A percentile compares a stretch with the other conserved stretches of the same genome.
Evolutionary conservation across 2,888 invertebrate genomes (phyloP).

Genomic region (Oscheius sp.): DNA sequence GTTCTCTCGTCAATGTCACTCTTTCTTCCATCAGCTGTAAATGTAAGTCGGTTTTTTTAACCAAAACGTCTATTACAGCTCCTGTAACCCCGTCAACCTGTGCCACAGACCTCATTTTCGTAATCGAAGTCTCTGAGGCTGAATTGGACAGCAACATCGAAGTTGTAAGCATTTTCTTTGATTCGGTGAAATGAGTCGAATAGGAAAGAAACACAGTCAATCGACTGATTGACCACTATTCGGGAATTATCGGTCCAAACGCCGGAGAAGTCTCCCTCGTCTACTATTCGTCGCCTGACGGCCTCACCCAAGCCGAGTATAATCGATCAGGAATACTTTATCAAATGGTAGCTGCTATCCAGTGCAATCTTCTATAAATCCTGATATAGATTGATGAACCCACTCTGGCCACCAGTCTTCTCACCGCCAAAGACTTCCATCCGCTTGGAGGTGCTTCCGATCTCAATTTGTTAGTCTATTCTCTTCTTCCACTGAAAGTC

Average conservation of each 20-base stretch:
- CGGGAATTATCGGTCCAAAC: not conserved
- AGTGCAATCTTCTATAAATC: not conserved
- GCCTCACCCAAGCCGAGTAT: not conserved
- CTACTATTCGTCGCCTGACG: constrained; percentile 26
- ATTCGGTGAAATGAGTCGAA: not conserved
- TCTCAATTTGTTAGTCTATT: constrained; percentile 9
- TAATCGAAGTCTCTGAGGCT: constrained; percentile 29
- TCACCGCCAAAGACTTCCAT: constrained; percentile 2
- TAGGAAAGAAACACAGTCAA: constrained; percentile 18
- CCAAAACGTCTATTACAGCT: not conserved
- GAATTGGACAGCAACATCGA: constrained; percentile 11
- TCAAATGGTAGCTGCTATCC: not conserved
- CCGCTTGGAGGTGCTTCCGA: constrained; percentile 31
- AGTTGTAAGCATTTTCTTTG: not conserved
- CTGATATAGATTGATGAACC: not conserved
- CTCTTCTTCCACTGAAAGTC: not conserved
- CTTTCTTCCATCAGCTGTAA: constrained; percentile 26
- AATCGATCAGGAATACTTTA: constrained; percentile 32
- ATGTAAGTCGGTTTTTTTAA: constrained; percentile 8
- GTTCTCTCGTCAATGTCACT: not conserved
- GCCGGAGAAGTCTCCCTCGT: constrained; percentile 34
- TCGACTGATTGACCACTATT: constrained; percentile 9
- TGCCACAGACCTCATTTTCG: constrained; percentile 17
- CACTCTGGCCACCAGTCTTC: not conserved
- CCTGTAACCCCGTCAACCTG: not conserved